Conservation (phyloP, 2,888 invertebrate species). For the Andrena marginata region DNA sequence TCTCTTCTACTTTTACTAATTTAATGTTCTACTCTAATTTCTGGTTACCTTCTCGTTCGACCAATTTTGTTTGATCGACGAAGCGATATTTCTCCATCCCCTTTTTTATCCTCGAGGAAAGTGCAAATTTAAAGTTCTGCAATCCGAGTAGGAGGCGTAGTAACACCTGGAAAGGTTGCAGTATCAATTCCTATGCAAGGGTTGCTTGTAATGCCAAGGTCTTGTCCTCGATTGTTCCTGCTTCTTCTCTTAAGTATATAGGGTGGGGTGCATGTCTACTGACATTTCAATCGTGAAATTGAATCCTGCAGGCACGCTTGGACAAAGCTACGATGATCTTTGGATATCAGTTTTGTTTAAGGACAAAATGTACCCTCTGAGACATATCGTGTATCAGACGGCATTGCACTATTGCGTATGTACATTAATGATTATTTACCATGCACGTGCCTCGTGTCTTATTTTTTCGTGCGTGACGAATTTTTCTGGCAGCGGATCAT, state of each 20-base stretch:
- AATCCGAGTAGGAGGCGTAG: slow-evolving; percentile 6
- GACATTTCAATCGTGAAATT: slow-evolving; percentile 35
- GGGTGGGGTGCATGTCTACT: slow-evolving; percentile 5
- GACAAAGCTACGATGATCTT: neutral
- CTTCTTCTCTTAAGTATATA: slow-evolving; percentile 39
- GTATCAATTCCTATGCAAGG: slow-evolving; percentile 64
- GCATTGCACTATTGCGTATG: neutral
- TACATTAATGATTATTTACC: too few species aligned
- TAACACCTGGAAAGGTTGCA: slow-evolving; percentile 53
- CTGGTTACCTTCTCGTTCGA: neutral
- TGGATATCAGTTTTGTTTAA: neutral
- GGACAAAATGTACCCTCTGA: neutral
- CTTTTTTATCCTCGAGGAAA: neutral
- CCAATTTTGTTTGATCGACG: neutral
- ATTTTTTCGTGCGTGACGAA: too few species aligned
- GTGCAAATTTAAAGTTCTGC: slow-evolving; percentile 4
- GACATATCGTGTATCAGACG: neutral
- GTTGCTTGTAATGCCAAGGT: slow-evolving; percentile 69
- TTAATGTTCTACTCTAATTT: neutral
- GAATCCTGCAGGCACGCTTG: slow-evolving; percentile 9
- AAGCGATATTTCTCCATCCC: neutral
- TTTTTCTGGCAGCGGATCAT: too few species aligned
- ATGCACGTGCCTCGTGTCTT: too few species aligned
- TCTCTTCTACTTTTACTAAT: neutral
- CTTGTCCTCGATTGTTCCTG: slow-evolving; percentile 61